Base-by-base conservation (phyloP, 2,888 invertebrate species). In the Scelioninae gen. 1 region DNA sequence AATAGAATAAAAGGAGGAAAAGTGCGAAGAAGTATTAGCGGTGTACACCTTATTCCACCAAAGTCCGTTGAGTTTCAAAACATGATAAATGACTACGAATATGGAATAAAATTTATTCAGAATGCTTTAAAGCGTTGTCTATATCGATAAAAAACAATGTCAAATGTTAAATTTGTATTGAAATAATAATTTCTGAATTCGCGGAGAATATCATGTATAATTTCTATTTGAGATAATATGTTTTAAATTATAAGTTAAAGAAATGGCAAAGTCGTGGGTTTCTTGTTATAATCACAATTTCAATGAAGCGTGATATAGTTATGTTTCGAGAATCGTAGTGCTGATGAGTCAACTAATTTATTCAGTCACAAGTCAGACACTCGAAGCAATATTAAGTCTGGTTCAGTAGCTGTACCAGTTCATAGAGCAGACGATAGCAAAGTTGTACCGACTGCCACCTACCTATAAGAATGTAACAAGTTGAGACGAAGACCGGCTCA, bases 291-390 rank as follows among this genome's bases (percentile, higher is more conserved):
- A 10, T 6, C 34, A 23, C 40, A 51, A 40, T 43, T 34, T 47
- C 38, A 47, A 76, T 72, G 75, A 74, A 29, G 65, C 69, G 13
- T 65, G 23, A 75, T 79, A 84, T 82, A 72, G 81, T 80, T 81
- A 77, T 71, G 72, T 82, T 83, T 85, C 80, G 84, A 85, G 82
- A 85, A 74, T 72, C 72, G 65, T 74, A 68, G 78, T 77, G 77
- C 74, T 62, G 84, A 85, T 88, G 88, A 89, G 86, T 89, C 88
- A 87, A 86, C 87, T 88, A 87, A 89, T 90, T 89, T 90, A 90
- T 89, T 89, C 88, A 87, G 84, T 75, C 85, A 75, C 72, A 58
- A 78, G 77, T 72, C 69, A 74, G 66, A 66, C 65, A 66, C 40
- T 71, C 55, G 79, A 56, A 75, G 75, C 76, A 75, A 72, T 76